Percentiles rank a stretch among this genome's conserved stretches.
These are phyloP conservation scores for Euglossa dilemma DNA, from an alignment of 1,140 invertebrate genomes.

Conservation along the genomic window DNA sequence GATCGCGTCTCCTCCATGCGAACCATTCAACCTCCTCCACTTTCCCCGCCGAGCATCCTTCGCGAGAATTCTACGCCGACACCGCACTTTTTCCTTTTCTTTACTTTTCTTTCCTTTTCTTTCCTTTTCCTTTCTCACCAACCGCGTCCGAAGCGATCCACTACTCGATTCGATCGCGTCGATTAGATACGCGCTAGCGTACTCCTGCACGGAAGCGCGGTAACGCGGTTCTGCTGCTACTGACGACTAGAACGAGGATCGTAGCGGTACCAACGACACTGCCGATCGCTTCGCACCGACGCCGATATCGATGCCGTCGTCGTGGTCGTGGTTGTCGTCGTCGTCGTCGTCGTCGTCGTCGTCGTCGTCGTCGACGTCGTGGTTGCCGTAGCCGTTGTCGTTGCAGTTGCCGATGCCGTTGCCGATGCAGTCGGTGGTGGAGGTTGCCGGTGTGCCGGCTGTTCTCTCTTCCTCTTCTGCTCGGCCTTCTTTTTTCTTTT, in stretches of 20 bases:
- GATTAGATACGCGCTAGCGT: too few species aligned
- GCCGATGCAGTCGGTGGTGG: constrained; percentile 12
- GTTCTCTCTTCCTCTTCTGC: constrained; percentile 43
- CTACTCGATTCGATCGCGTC: too few species aligned
- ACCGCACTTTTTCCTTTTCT: too few species aligned
- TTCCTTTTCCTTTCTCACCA: neutral
- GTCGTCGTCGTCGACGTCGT: neutral
- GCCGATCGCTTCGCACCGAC: constrained; percentile 28
- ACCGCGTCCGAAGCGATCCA: too few species aligned
- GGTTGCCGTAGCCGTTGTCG: neutral
- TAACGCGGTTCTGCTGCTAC: constrained; percentile 16
- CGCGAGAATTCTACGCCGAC: neutral
- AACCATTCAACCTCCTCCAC: neutral
- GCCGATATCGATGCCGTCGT: constrained; percentile 27
- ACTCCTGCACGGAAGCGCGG: too few species aligned
- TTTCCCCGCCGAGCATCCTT: neutral
- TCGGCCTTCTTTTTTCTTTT: constrained; percentile 55
- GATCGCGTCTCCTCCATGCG: neutral
- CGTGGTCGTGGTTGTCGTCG: neutral
- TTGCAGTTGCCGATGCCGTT: constrained; percentile 17
- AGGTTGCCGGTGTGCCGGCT: neutral
- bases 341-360: neutral
- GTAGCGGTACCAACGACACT: constrained; percentile 38
- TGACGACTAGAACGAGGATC: neutral
- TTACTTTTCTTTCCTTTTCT: too few species aligned